Evolutionary conservation across 2,888 invertebrate genomes (phyloP).

Genomic region (Hoplodrina ambigua): DNA sequence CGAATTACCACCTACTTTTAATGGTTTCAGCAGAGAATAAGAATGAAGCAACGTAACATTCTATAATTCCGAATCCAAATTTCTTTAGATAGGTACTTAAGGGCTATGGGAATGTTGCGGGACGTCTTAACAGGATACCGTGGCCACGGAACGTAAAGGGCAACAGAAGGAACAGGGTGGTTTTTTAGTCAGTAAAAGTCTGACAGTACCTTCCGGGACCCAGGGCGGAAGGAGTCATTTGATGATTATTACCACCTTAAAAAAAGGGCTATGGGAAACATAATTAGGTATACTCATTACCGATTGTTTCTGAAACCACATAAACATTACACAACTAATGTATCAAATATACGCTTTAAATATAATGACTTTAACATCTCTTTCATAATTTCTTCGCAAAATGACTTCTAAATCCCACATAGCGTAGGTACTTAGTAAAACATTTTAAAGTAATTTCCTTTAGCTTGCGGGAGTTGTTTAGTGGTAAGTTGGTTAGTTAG

Average conservation of each 20-base stretch:
- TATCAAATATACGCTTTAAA: neutral
- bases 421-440: neutral
- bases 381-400: neutral
- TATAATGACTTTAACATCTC: neutral
- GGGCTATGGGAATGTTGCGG: too few species aligned
- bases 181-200: too few species aligned
- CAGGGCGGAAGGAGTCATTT: too few species aligned
- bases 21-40: neutral
- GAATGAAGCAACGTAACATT: too few species aligned
- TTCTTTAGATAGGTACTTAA: neutral
- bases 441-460: neutral
- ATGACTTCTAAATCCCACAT: neutral
- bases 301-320: neutral
- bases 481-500: constrained; percentile 17
- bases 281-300: too few species aligned
- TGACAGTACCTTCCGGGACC: too few species aligned
- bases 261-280: too few species aligned
- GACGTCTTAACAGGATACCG: too few species aligned
- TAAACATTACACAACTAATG: neutral
- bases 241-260: too few species aligned
- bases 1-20: constrained; percentile 1
- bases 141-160: too few species aligned
- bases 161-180: too few species aligned
- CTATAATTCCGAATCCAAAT: neutral
- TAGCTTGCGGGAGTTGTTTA: constrained; percentile 1